Base-by-base conservation (phyloP, 2,888 invertebrate species). In the Nudaria mundana region DNA sequence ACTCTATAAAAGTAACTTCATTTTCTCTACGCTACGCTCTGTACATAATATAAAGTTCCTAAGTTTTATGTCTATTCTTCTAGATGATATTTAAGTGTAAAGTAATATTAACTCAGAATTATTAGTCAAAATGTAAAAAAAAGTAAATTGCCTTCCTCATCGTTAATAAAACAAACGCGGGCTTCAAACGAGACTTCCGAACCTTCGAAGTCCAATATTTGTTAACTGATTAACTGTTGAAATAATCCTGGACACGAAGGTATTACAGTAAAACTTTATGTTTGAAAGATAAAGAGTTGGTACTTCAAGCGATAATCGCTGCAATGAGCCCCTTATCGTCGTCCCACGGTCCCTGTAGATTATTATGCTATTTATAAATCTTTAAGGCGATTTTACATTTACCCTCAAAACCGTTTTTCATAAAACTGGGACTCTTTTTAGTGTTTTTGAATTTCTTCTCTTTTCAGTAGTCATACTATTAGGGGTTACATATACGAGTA, bases 321-420 rank as follows among this genome's bases (percentile, higher is more conserved):
- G 52, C 66, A 44, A 57, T 66, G 54, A 61, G 61, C 57, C 57
- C 36, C 56, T 64, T 71, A 71, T 68, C 67, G 49, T 53, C 36
- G 20, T 34, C 38, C 44, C 46, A 50, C 61, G 44, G 62, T 23
- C 42, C 38, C 29, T 56, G 48, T 40, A 53, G 48, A 59, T 61
- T 57, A 56, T 50, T 56, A 54, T 52, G 45, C 42, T 57, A 52
- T 56, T 59, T 48, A 48, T 59, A 53, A 30, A 40, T 32, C 29
- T 38, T 32, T 38, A 40, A 31, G 37, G 28, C 24, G 40, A 25
- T 24, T 42, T 20, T 40, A 32, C 33, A 38, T 16, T 23, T 25
- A 3, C 3, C 10, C 8, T 28, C 14, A 2, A 8, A 28, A n/a
- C 28, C 8, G 28, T 8, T 28, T 28, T 5, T 14, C 14, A 5